Conservation (phyloP, 1,140 invertebrate species). For the Magallana gigas region DNA sequence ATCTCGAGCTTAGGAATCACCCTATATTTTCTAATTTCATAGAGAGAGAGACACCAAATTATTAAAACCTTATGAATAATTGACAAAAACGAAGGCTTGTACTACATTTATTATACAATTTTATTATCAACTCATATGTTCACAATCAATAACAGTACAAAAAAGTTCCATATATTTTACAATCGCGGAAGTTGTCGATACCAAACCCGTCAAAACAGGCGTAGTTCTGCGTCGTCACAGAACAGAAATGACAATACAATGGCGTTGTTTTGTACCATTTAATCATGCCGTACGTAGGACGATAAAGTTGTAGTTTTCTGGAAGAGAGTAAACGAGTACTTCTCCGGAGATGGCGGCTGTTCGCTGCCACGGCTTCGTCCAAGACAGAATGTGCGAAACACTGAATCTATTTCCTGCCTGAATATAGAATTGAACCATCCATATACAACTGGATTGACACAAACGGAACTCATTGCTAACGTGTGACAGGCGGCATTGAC, state of each 20-base stretch:
- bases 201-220: not conserved
- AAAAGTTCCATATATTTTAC: not conserved
- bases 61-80: too few species aligned
- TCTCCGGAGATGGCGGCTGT: not conserved
- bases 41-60: too few species aligned
- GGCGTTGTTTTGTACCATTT: not conserved
- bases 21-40: too few species aligned
- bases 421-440: constrained; percentile 74
- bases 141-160: not conserved
- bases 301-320: not conserved
- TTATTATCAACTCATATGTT: not conserved
- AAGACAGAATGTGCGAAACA: constrained; percentile 33
- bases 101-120: not conserved
- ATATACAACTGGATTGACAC: constrained; percentile 70
- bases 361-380: not conserved
- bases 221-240: not conserved
- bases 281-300: not conserved
- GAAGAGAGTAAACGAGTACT: not conserved
- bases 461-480: constrained; percentile 81
- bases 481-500: constrained; percentile 82
- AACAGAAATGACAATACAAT: not conserved
- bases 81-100: too few species aligned
- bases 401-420: constrained; percentile 54
- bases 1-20: too few species aligned
- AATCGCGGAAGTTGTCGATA: not conserved